These are phyloP conservation scores for Coccyzus lansbergi DNA, from an alignment of 2,797 vertebrate species.

Conservation along the genomic window DNA sequence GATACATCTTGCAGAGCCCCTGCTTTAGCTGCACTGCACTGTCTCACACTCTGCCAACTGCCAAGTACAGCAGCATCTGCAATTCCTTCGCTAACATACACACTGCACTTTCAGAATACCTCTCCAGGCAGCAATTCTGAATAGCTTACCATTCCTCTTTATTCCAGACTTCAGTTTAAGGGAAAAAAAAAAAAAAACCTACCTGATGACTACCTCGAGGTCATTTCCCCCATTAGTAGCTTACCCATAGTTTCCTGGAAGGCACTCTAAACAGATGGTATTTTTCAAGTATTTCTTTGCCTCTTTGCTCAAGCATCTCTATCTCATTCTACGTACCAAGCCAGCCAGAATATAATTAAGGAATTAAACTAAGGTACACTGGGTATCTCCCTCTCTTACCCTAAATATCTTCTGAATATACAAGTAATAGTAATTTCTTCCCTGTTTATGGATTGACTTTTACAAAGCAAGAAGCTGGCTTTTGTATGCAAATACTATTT, in stretches of 20 bases:
- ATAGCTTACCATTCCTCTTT: not conserved
- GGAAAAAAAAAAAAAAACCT: not conserved
- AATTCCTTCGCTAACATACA: not conserved
- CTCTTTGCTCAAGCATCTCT: not conserved
- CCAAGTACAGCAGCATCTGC: not conserved
- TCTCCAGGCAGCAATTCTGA: not conserved
- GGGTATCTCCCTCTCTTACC: not conserved
- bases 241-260: not conserved
- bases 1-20: not conserved
- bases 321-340: not conserved
- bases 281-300: not conserved
- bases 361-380: not conserved
- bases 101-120: not conserved
- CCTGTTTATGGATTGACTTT: not conserved
- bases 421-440: not conserved
- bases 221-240: not conserved
- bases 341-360: not conserved
- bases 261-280: not conserved
- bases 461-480: not conserved
- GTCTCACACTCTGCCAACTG: not conserved
- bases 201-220: not conserved
- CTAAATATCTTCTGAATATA: not conserved
- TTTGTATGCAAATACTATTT: not conserved
- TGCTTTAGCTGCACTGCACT: no score
- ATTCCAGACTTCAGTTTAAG: not conserved